phyloP scores from a whole-genome alignment of 2,888 invertebrate species.

The Erynnis tages region DNA sequence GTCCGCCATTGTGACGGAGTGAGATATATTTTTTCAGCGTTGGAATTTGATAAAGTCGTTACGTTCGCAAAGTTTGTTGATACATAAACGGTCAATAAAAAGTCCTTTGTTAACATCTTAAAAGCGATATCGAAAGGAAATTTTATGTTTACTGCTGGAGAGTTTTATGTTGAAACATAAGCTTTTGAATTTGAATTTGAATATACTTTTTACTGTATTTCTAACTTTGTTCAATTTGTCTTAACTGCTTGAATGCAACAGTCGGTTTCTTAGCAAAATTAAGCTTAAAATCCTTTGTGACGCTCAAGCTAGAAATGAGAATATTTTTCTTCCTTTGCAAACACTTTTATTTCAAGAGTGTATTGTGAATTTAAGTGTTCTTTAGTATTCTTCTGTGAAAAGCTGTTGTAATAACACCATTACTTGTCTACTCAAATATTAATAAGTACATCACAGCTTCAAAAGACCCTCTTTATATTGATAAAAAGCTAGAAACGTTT shows the following conservation, averaged over 20 bases:
- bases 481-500: neutral
- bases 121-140: neutral
- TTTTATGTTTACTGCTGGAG: neutral
- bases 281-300: conserved; percentile 15
- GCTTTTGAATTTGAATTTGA: too few species aligned
- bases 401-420: conserved; percentile 10
- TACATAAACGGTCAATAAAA: conserved; percentile 4
- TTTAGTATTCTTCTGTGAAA: neutral
- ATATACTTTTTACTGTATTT: too few species aligned
- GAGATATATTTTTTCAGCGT: conserved; percentile 12
- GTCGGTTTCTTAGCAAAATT: conserved; percentile 11
- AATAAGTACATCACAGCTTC: conserved; percentile 12
- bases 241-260: neutral
- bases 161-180: neutral
- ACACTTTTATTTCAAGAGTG: conserved; percentile 1
- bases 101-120: conserved; percentile 3
- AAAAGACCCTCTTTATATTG: conserved; percentile 11
- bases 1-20: conserved; percentile 11
- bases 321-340: neutral
- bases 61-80: conserved; percentile 4
- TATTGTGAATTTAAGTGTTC: conserved; percentile 10
- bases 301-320: conserved; percentile 10
- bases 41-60: neutral
- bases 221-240: too few species aligned
- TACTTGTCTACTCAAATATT: conserved; percentile 7